Evolutionary conservation across 1,140 invertebrate genomes (phyloP).

Genomic region (Cydia fagiglandana): DNA sequence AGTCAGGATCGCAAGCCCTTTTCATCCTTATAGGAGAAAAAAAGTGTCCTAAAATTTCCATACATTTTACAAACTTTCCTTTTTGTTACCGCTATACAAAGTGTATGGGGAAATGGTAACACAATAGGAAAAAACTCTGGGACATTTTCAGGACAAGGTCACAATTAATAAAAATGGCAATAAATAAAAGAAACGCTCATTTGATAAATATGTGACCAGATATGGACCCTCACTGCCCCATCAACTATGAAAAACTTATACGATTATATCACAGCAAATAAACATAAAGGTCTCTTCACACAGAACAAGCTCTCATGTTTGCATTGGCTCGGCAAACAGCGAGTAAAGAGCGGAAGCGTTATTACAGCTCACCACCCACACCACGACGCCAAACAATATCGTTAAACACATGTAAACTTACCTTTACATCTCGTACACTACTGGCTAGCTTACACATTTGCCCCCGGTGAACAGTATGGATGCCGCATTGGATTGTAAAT

Average conservation of each 20-base stretch:
- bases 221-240: background rate
- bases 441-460: background rate
- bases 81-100: too few relatives aligned
- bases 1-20: too few relatives aligned
- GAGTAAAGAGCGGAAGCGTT: slow-evolving; percentile 67
- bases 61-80: too few relatives aligned
- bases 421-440: background rate
- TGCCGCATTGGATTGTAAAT: background rate
- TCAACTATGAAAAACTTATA: slow-evolving; percentile 41
- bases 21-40: too few relatives aligned
- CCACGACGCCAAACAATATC: slow-evolving; percentile 35
- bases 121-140: too few relatives aligned
- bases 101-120: too few relatives aligned
- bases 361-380: slow-evolving; percentile 56
- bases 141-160: too few relatives aligned
- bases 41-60: too few relatives aligned
- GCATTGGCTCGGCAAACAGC: slow-evolving; percentile 60
- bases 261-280: slow-evolving; percentile 42
- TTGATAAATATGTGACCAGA: background rate
- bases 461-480: background rate
- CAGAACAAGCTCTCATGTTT: slow-evolving; percentile 58
- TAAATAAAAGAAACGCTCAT: too few relatives aligned
- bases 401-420: slow-evolving; percentile 13
- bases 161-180: too few relatives aligned
- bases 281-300: slow-evolving; percentile 47